phyloP scores from a whole-genome alignment of 2,113 vertebrate genomes.

The Pagrus major region DNA sequence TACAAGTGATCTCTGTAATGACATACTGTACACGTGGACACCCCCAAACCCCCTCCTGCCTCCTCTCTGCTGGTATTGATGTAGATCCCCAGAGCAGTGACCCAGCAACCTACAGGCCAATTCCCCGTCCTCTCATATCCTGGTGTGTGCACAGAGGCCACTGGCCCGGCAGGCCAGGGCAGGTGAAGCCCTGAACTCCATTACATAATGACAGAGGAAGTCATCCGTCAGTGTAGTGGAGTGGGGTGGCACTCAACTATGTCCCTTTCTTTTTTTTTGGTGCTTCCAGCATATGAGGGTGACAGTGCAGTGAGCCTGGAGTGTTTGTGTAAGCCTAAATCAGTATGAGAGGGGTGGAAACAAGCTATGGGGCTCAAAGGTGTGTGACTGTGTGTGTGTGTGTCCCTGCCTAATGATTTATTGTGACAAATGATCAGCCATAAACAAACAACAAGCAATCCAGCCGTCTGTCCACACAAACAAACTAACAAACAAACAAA shows the following conservation, averaged over 20 bases:
- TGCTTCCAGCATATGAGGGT: conserved; percentile 45
- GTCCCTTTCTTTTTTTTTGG: conserved; percentile 30
- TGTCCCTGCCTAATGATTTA: conserved; percentile 70
- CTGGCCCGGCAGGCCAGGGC: conserved; percentile 29
- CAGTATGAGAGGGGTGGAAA: conserved; percentile 56
- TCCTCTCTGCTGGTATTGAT: conserved; percentile 13
- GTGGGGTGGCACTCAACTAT: conserved; percentile 53
- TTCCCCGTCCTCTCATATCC: conserved; percentile 66
- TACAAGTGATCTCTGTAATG: not conserved
- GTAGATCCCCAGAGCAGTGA: conserved; percentile 52
- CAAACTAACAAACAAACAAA: conserved; percentile 74
- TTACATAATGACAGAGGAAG: conserved; percentile 77
- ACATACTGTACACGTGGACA: not conserved
- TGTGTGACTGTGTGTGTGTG: conserved; percentile 22
- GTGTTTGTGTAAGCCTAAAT: conserved; percentile 76
- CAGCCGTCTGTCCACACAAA: conserved; percentile 70
- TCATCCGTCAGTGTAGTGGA: conserved; percentile 70
- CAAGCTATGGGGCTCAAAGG: conserved; percentile 23
- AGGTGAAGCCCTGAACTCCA: conserved; percentile 70
- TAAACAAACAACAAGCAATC: conserved; percentile 78
- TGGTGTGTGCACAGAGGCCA: conserved; percentile 56
- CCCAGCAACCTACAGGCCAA: conserved; percentile 45
- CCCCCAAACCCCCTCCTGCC: not conserved
- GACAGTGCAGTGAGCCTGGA: conserved; percentile 48
- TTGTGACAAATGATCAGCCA: conserved; percentile 79